A percentile compares a stretch with the other conserved stretches of the same genome.
phyloP scores from a whole-genome alignment of 35 echinoderm and acorn worm genomes.

The Lytechinus variegatus region DNA sequence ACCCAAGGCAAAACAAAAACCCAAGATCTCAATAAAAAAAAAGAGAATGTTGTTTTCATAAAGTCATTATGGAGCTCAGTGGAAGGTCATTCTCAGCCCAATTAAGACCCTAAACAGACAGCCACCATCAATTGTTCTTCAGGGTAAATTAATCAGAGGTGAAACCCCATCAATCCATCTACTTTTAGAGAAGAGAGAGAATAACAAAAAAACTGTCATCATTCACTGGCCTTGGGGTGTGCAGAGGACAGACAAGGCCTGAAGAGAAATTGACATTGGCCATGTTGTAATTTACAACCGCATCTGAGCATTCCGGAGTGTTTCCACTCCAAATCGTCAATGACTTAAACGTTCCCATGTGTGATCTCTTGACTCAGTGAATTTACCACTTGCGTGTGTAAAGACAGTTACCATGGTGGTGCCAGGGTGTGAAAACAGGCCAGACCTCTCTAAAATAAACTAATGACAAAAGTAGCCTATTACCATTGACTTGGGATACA shows the following conservation, averaged over 20 bases:
- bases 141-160: neutral
- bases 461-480: neutral
- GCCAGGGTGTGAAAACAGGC: neutral
- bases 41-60: neutral
- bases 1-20: neutral
- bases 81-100: neutral
- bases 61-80: neutral
- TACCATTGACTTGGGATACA: neutral
- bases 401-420: conserved; percentile 10
- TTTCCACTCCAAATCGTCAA: neutral
- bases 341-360: conserved; percentile 1
- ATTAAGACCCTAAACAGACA: neutral
- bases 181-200: neutral
- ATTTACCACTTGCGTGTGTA: neutral
- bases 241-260: neutral
- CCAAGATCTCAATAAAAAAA: neutral
- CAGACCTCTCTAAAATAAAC: neutral
- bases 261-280: neutral
- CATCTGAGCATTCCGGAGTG: conserved; percentile 16
- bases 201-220: neutral
- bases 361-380: neutral
- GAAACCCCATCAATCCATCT: neutral
- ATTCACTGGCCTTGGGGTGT: neutral
- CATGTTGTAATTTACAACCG: conserved; percentile 12
- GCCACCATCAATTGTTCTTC: neutral